A percentile compares a stretch with the other conserved stretches of the same genome.
Conservation (phyloP, 2,113 vertebrate genomes). For the Aegotheles bennettii region DNA sequence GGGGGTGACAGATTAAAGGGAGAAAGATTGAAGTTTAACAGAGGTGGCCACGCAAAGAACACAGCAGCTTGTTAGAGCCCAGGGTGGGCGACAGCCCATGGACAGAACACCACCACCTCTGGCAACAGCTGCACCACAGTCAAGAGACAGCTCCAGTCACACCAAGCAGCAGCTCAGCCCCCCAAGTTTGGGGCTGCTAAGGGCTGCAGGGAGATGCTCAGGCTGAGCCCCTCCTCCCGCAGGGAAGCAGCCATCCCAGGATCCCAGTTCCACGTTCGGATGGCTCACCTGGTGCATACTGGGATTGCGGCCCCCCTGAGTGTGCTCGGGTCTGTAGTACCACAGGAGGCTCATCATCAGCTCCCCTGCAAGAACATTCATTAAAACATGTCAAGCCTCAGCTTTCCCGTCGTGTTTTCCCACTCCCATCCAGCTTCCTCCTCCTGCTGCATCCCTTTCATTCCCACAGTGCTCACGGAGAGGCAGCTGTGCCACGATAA, state of each 20-base stretch:
- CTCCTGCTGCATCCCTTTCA: not conserved
- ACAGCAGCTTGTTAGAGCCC: not conserved
- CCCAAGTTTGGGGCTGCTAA: not conserved
- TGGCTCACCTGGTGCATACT: constrained; percentile 91
- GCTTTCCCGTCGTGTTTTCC: not conserved
- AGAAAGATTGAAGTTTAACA: not conserved
- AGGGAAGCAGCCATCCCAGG: accelerated
- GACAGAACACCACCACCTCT: not conserved
- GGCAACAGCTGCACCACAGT: not conserved
- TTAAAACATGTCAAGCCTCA: not conserved
- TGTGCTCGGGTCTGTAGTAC: constrained; percentile 99
- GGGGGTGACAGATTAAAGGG: not conserved
- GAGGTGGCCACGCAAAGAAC: accelerated
- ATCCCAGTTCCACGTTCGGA: accelerated
- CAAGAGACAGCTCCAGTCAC: not conserved
- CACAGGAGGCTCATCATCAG: constrained; percentile 99
- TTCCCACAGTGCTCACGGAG: not conserved
- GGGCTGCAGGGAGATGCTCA: accelerated
- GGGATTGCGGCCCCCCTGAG: constrained; percentile 91
- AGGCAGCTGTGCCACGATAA: not conserved
- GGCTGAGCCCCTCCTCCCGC: not conserved
- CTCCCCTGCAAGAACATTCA: constrained; percentile 77
- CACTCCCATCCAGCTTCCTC: not conserved
- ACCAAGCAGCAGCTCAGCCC: not conserved
- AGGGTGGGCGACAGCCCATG: not conserved